Evolutionary conservation across 2,797 vertebrate genomes (phyloP).

Genomic region (Trachurus trachurus): DNA sequence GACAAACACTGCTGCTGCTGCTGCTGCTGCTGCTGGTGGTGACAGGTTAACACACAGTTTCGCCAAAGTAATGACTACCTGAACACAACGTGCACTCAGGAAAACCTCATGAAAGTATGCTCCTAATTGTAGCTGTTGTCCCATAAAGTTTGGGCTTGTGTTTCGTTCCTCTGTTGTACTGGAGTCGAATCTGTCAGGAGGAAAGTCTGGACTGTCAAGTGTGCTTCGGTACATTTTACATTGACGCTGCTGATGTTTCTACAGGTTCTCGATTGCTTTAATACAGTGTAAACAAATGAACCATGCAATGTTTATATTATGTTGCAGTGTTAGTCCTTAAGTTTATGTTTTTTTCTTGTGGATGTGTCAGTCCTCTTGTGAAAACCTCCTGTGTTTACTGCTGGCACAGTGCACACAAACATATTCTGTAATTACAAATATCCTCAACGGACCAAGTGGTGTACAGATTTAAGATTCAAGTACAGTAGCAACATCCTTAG

Average conservation of each 20-base stretch:
- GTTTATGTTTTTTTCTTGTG: background rate
- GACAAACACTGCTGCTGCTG: constrained; percentile 22
- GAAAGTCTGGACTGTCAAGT: constrained; percentile 5
- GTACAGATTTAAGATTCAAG: background rate
- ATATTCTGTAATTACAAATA: background rate
- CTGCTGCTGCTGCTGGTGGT: constrained; percentile 21
- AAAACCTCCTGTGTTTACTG: background rate
- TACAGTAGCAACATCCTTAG: background rate
- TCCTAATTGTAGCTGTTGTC: constrained; percentile 70
- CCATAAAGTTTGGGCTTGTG: constrained; percentile 52
- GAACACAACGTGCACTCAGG: constrained; percentile 46
- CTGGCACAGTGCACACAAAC: too few relatives aligned
- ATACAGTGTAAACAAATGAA: background rate
- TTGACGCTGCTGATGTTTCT: background rate
- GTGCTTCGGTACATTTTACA: background rate
- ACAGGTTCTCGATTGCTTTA: background rate
- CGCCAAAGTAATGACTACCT: constrained; percentile 69
- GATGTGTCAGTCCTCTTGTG: too few relatives aligned
- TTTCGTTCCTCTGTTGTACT: constrained; percentile 5
- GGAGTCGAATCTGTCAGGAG: constrained; percentile 25
- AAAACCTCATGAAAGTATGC: constrained; percentile 53
- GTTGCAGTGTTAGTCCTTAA: background rate
- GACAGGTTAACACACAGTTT: constrained; percentile 62
- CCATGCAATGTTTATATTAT: background rate
- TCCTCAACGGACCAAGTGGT: background rate